These are phyloP conservation scores for Octonoba sinensis DNA, from an alignment of 2,888 invertebrate species.

Conservation along the genomic window DNA sequence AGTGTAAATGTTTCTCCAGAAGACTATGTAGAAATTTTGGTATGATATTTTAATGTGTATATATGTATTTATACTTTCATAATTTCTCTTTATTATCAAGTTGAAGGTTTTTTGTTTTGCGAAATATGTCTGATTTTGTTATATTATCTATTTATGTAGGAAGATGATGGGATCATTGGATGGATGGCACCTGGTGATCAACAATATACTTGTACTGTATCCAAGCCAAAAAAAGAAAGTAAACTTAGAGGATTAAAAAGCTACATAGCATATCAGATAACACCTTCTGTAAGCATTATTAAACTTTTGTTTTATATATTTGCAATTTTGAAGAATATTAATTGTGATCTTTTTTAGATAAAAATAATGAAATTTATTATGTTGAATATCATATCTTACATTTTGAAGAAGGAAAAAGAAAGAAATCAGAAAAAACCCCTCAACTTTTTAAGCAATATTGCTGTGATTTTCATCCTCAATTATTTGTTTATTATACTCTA, in stretches of 20 bases:
- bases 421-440: no score
- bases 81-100: not conserved
- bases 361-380: no score
- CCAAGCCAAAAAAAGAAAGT: constrained; percentile 97
- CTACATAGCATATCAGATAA: constrained; percentile 96
- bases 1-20: constrained; percentile 80
- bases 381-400: no score
- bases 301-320: not conserved
- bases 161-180: constrained; percentile 80
- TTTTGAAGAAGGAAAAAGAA: not conserved
- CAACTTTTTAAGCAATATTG: not conserved
- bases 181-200: constrained; percentile 81
- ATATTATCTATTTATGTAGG: constrained; percentile 29
- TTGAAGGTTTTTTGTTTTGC: not conserved
- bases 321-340: not conserved
- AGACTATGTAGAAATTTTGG: constrained; percentile 80
- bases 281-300: constrained; percentile 85
- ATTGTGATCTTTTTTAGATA: not conserved
- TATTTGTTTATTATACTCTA: no score
- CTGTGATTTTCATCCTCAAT: no score
- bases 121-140: not conserved
- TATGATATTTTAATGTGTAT: constrained; percentile 58
- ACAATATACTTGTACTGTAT: constrained; percentile 86
- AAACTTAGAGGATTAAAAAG: constrained; percentile 98
- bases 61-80: not conserved